These are phyloP conservation scores for Campylorhamphus procurvoides DNA, from an alignment of 2,113 vertebrate species.

Conservation along the genomic window DNA sequence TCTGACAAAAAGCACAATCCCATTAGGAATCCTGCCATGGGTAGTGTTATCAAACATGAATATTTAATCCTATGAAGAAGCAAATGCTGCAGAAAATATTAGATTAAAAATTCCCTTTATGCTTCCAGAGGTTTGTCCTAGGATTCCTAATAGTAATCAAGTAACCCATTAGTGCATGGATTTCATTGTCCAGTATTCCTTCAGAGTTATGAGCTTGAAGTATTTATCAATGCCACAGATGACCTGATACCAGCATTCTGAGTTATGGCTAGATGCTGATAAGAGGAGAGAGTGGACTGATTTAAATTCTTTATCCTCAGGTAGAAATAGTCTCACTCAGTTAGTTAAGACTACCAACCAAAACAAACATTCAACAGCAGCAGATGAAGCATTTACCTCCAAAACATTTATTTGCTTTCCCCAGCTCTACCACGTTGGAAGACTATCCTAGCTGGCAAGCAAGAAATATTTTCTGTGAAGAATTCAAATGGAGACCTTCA, in stretches of 20 bases:
- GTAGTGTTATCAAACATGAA: neutral
- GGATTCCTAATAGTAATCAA: neutral
- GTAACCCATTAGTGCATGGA: neutral
- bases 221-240: neutral
- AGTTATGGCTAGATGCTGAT: neutral
- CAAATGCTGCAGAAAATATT: neutral
- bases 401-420: neutral
- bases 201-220: neutral
- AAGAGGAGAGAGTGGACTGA: neutral
- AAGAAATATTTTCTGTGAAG: neutral
- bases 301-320: neutral
- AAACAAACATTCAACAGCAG: neutral
- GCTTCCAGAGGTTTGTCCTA: neutral
- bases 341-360: neutral
- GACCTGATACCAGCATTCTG: neutral
- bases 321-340: slow-evolving; percentile 21
- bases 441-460: neutral
- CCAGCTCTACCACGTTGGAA: neutral
- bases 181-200: neutral
- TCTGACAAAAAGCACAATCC: neutral
- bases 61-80: neutral
- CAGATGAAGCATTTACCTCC: neutral
- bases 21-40: neutral
- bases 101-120: neutral
- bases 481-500: neutral